Evolutionary conservation across 1,140 invertebrate genomes (phyloP).

Genomic region (Pinna nobilis): DNA sequence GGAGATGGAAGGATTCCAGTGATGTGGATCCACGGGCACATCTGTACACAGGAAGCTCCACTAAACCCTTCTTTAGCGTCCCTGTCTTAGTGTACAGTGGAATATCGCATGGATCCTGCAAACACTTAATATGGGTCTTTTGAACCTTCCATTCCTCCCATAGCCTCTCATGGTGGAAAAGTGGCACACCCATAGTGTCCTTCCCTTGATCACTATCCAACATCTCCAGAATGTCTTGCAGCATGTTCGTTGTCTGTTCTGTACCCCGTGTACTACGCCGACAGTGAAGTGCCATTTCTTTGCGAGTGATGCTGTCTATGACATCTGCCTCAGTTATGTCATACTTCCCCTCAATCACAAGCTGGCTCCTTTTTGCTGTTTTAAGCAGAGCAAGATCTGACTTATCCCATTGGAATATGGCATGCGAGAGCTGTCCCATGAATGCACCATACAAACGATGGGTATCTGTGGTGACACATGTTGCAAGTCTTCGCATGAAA

Average conservation of each 20-base stretch:
- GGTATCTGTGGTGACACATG: conserved; percentile 30
- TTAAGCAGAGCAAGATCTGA: not conserved
- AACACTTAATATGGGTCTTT: conserved; percentile 46
- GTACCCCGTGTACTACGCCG: conserved; percentile 39
- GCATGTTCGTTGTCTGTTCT: conserved; percentile 34
- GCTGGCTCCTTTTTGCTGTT: not conserved
- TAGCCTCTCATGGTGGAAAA: conserved; percentile 30
- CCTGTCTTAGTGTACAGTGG: conserved; percentile 49
- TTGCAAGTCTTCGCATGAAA: conserved; percentile 49
- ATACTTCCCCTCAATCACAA: not conserved
- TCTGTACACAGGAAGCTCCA: conserved; percentile 25
- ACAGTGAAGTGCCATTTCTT: conserved; percentile 53
- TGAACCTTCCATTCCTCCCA: conserved; percentile 40
- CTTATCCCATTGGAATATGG: conserved; percentile 4
- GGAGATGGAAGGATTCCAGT: conserved; percentile 35
- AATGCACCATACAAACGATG: conserved; percentile 46
- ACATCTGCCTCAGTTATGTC: not conserved
- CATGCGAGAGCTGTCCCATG: conserved; percentile 17
- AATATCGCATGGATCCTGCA: conserved; percentile 51
- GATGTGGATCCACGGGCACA: conserved; percentile 28
- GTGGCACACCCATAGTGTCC: conserved; percentile 49
- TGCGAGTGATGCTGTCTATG: not conserved
- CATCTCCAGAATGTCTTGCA: conserved; percentile 29
- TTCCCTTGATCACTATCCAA: conserved; percentile 30
- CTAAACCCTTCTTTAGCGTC: conserved; percentile 37